Evolutionary conservation across 2,888 invertebrate species (phyloP).

Genomic region (Augochlorella aurata): DNA sequence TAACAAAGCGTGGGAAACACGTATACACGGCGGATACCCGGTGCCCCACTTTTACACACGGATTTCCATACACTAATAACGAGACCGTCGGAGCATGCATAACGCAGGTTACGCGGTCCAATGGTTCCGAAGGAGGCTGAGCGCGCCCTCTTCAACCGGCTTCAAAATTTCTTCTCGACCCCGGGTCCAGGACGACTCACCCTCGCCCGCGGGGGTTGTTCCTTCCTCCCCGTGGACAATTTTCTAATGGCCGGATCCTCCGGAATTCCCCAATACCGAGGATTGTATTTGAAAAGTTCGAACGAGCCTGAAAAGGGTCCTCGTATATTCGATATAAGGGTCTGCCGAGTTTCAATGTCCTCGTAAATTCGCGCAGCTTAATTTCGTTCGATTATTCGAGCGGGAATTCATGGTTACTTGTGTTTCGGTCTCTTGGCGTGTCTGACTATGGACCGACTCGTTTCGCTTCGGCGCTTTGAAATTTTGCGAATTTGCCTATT

Average conservation of each 20-base stretch:
- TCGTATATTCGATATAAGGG: too few species aligned
- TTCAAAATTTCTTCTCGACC: constrained; percentile 21
- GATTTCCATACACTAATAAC: constrained; percentile 54
- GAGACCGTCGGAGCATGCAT: constrained; percentile 38
- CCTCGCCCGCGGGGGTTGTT: background rate
- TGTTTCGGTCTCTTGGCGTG: too few species aligned
- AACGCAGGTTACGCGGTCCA: constrained; percentile 39
- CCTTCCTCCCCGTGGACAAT: background rate
- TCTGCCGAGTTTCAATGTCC: too few species aligned
- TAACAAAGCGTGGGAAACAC: constrained; percentile 49
- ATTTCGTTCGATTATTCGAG: too few species aligned
- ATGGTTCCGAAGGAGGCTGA: constrained; percentile 25
- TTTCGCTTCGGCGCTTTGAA: too few species aligned
- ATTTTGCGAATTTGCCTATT: too few species aligned
- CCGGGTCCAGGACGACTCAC: too few species aligned
- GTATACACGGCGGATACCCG: constrained; percentile 26
- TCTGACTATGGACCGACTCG: too few species aligned
- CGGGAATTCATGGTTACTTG: too few species aligned
- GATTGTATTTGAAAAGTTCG: background rate
- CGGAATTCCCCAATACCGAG: background rate
- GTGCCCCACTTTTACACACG: constrained; percentile 47
- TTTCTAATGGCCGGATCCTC: background rate
- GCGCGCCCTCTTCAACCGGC: background rate
- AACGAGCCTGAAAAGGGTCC: background rate
- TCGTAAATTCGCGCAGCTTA: too few species aligned